A percentile compares a stretch with the other conserved stretches of the same genome.
Evolutionary conservation across 2,888 invertebrate species (phyloP).

Genomic region (Amblyjoppa fuscipennis): DNA sequence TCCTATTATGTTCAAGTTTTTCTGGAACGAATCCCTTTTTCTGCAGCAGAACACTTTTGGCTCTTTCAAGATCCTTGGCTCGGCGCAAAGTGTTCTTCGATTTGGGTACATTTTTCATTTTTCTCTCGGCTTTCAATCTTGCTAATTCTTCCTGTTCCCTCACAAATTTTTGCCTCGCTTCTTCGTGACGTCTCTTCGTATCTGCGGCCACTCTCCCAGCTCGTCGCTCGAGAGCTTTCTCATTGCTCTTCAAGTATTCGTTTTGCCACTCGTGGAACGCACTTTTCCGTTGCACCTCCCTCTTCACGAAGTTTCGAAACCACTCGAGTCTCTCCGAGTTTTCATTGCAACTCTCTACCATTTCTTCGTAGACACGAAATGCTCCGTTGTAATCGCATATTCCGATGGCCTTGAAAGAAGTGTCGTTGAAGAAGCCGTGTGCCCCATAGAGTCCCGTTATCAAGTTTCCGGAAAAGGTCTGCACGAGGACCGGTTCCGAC

Average conservation of each 20-base stretch:
- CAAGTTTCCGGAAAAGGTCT: conserved; percentile 87
- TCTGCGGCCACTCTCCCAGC: conserved; percentile 73
- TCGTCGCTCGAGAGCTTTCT: conserved; percentile 71
- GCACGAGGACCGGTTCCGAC: conserved; percentile 89
- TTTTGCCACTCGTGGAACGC: conserved; percentile 78
- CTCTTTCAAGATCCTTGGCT: conserved; percentile 88
- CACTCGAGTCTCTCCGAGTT: conserved; percentile 75
- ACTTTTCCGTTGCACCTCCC: conserved; percentile 77
- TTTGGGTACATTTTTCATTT: conserved; percentile 62
- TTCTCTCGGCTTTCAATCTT: conserved; percentile 78
- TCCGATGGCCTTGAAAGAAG: conserved; percentile 85
- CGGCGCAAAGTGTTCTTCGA: conserved; percentile 87
- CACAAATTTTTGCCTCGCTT: conserved; percentile 78
- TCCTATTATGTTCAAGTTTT: conserved; percentile 87
- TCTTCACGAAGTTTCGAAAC: conserved; percentile 78
- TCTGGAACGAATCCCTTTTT: conserved; percentile 88
- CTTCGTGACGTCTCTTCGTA: conserved; percentile 87
- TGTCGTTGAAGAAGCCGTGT: conserved; percentile 21
- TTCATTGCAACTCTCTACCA: conserved; percentile 84
- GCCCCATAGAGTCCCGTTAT: conserved; percentile 72
- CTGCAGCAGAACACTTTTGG: conserved; percentile 88
- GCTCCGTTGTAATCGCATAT: conserved; percentile 89
- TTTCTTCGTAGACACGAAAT: conserved; percentile 88
- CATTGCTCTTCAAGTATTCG: conserved; percentile 75
- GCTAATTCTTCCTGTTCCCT: conserved; percentile 73